phyloP scores from a whole-genome alignment of 2,797 vertebrate genomes.

The Muscicapa striata region DNA sequence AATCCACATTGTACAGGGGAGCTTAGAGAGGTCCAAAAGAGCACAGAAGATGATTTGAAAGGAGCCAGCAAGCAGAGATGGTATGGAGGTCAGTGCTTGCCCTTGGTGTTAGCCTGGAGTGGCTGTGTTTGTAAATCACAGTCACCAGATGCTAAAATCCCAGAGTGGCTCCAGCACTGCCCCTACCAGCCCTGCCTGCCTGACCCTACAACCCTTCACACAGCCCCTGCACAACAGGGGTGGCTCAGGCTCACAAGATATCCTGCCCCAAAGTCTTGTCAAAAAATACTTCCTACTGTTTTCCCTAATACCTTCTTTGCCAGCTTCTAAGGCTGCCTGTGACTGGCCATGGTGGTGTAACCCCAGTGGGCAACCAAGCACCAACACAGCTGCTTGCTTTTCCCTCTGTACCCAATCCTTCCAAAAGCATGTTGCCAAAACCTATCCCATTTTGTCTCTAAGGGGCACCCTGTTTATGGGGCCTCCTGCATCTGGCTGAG shows the following conservation, averaged over 20 bases:
- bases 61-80: background rate
- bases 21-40: background rate
- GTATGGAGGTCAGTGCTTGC: background rate
- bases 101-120: background rate
- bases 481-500: background rate
- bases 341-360: background rate
- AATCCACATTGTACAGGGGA: background rate
- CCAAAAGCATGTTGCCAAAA: background rate
- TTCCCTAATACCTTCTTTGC: background rate
- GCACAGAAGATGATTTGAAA: background rate
- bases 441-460: background rate
- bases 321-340: background rate
- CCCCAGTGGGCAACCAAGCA: background rate
- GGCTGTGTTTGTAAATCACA: background rate
- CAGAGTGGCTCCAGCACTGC: background rate
- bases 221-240: accelerated
- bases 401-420: background rate
- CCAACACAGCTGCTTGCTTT: background rate
- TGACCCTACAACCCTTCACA: background rate
- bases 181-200: background rate
- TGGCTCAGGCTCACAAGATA: background rate
- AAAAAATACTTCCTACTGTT: background rate
- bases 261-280: background rate
- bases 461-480: background rate
- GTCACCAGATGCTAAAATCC: background rate